Evolutionary conservation across 2,113 vertebrate species (phyloP), one percentile per base, ranked within the genome.

Genomic region (Psophia crepitans): DNA sequence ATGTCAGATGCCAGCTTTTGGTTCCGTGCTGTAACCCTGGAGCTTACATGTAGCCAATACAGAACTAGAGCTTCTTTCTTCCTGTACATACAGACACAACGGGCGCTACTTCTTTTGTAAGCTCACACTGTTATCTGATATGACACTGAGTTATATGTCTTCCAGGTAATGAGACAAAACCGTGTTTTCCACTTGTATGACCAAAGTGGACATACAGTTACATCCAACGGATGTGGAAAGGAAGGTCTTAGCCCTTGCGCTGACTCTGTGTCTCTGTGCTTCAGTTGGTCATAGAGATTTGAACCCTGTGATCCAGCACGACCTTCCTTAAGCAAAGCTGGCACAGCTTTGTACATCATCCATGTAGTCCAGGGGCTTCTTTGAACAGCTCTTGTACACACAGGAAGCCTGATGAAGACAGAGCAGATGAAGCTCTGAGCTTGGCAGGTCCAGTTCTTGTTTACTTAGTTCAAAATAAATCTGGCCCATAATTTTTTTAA

Each of bases 391-490:
- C 2, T 61, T 73, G 35, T 69, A 24, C 24, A 61, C 33, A 26
- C 53, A 65, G 21, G 14, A 43, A 53, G 12, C 15, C 78, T 54
- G 27, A 66, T 28, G n/a, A 64, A 86, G 33, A 20, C 61, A 77
- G 78, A 89, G 65, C 16, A 87, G 56, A 43, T 23, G 46, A 92
- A 90, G 8, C 41, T 84, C 71, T 82, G 44, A 85, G 35, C 20
- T 74, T 74, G 48, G 14, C 32, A 69, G 4, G 13, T 21, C 53
- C 37, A 80, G 16, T 68, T 44, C 23, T 84, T 56, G 1, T 30
- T 93, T 82, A 58, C 49, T 81, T 79, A 66, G 14, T 60, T 89
- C 75, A 57, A 83, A 93, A 86, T 75, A 95, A 91, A 90, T 57
- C 32, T 93, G 48, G 8, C 16, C 8, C 12, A 75, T 48, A 1